phyloP scores from a whole-genome alignment of 53 echinoderm and acorn worm species.

The Stichopus horrens region DNA sequence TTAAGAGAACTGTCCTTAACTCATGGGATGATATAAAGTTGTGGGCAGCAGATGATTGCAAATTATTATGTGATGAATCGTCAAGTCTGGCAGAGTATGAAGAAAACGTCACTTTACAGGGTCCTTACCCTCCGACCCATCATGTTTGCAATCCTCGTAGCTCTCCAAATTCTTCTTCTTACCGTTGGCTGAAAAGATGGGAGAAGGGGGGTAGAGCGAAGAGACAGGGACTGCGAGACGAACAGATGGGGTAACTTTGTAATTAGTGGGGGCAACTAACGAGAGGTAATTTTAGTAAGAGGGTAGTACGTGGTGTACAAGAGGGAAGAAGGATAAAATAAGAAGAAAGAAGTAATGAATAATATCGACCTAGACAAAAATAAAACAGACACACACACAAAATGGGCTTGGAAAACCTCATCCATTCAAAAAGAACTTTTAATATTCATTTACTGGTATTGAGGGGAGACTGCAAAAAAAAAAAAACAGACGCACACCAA shows the following conservation, averaged over 20 bases:
- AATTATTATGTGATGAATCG: background rate
- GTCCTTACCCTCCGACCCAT: slow-evolving; percentile 39
- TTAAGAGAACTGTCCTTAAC: background rate
- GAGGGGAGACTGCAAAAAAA: no score
- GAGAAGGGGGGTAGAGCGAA: slow-evolving; percentile 51
- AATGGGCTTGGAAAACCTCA: background rate
- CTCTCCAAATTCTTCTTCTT: slow-evolving; percentile 25
- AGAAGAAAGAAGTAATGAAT: slow-evolving; percentile 4
- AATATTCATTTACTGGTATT: no score
- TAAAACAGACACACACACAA: background rate
- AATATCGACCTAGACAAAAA: background rate
- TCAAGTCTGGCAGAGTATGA: background rate
- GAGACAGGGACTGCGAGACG: slow-evolving; percentile 48
- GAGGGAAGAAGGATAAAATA: background rate
- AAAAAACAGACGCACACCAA: no score
- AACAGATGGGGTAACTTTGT: slow-evolving; percentile 42
- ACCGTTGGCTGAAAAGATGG: slow-evolving; percentile 37
- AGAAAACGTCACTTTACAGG: background rate
- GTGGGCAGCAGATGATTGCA: background rate
- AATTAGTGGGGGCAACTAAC: slow-evolving; percentile 39
- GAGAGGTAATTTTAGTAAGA: background rate
- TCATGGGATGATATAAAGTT: background rate
- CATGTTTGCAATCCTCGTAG: slow-evolving; percentile 29
- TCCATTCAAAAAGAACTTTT: background rate
- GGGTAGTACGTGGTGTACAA: background rate